Base-by-base conservation (phyloP, 2,888 invertebrate genomes). In the Noctua pronuba region DNA sequence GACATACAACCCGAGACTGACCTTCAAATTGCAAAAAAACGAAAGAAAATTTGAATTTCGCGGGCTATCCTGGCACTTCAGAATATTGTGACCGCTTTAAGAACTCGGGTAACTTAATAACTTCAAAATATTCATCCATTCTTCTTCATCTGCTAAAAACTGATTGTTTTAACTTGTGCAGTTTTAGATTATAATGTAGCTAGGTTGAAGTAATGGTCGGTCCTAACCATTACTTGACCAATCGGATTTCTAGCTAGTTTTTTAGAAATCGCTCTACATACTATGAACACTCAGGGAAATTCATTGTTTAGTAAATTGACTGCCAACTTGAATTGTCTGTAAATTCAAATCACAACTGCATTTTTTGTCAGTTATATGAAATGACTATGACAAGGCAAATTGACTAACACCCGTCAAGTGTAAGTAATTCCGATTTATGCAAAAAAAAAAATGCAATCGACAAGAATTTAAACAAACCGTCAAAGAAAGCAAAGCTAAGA, bases 121-220 rank as follows among this genome's bases (percentile, higher is more conserved):
- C 64, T 24, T 64, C 5, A 64, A 38, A 64, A 38, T 28, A 1
- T 16, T 38, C 24, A 64, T 64, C 10, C 5, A 64, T 38, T 21
- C 35, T 64, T 55, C 21, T 60, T 74, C 28, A 72, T 58, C 35
- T 44, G 44, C 21, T 58, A 21, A 44, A 74, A 75, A n/a, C 5
- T 35, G 8, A 46, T 46, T 24, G 5, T n/a, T 28, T 35, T 73
- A 66, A 73, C 44, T 31, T 64, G 24, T 35, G 71, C 44, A 1
- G 18, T 44, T 44, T 35, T 8, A 49, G 46, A 35, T 49, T 31
- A 21, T 18, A 60, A 62, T 35, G 2, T 35, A 31, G 31, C 35
- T 31, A 18, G 10, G 49, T 66, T 52, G 52, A 13, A 31, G 24
- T n/a, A n/a, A n/a, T n/a, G n/a, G n/a, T n/a, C n/a, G n/a, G n/a